Evolutionary conservation across 2,797 vertebrate species (phyloP).

Genomic region (Enteromius viviparus): DNA sequence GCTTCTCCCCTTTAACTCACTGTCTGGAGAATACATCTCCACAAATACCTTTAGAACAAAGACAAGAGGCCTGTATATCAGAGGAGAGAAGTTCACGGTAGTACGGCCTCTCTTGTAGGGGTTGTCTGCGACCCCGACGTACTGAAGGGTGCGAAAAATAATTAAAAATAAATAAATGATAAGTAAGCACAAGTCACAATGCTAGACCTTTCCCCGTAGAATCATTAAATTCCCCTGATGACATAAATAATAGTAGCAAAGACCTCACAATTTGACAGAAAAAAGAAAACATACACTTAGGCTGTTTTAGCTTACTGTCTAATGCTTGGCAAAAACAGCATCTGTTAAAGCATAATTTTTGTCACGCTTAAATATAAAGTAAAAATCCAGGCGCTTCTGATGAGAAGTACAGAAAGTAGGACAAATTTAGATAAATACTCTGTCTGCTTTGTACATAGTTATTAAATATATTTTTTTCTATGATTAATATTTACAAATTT

Average conservation of each 20-base stretch:
- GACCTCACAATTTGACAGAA: background rate
- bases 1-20: constrained; percentile 50
- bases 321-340: background rate
- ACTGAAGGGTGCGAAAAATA: background rate
- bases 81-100: constrained; percentile 33
- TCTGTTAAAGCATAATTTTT: constrained; percentile 7
- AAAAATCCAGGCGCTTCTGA: background rate
- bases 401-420: background rate
- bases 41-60: constrained; percentile 58
- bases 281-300: background rate
- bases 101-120: background rate
- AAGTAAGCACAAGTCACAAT: background rate
- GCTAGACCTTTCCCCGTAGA: background rate
- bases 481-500: background rate
- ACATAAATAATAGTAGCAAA: background rate
- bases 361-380: background rate
- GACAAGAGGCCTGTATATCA: constrained; percentile 29
- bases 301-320: constrained; percentile 1
- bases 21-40: constrained; percentile 57
- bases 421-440: background rate
- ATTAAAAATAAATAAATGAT: background rate
- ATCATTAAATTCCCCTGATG: background rate
- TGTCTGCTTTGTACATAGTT: background rate
- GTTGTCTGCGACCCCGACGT: background rate
- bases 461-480: background rate